Percentiles rank a stretch among this genome's conserved stretches.
Evolutionary conservation across 2,888 invertebrate genomes (phyloP).

Genomic region (Troides helena): DNA sequence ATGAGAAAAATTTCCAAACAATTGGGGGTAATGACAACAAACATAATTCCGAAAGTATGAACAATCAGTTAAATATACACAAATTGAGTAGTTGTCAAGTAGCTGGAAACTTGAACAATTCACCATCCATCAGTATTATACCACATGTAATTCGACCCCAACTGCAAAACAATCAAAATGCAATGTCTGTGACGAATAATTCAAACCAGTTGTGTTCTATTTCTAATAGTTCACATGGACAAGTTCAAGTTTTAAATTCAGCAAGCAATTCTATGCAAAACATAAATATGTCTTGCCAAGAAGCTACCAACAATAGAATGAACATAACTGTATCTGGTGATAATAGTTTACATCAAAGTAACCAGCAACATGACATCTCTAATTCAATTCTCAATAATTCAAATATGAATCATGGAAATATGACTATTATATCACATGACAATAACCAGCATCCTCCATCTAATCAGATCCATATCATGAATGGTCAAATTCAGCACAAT

Average conservation of each 20-base stretch:
- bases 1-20: conserved; percentile 70
- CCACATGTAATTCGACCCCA: conserved; percentile 67
- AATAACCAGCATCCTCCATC: conserved; percentile 56
- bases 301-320: conserved; percentile 59
- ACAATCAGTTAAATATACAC: conserved; percentile 62
- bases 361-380: conserved; percentile 61
- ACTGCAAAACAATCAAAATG: conserved; percentile 63
- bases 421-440: conserved; percentile 69
- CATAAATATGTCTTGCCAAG: conserved; percentile 70
- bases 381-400: conserved; percentile 53
- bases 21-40: conserved; percentile 67
- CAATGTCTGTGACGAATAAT: conserved; percentile 57
- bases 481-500: conserved; percentile 73
- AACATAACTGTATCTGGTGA: conserved; percentile 60
- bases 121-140: conserved; percentile 69
- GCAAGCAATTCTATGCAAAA: conserved; percentile 68
- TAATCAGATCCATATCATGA: conserved; percentile 75
- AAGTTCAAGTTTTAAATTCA: conserved; percentile 66
- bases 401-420: conserved; percentile 64
- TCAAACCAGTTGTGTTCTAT: conserved; percentile 72
- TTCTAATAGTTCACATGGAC: conserved; percentile 61
- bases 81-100: conserved; percentile 73
- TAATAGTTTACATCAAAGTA: conserved; percentile 53
- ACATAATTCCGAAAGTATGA: conserved; percentile 56
- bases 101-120: conserved; percentile 56